These are phyloP conservation scores for Tragelaphus strepsiceros DNA, from an alignment of 2,113 vertebrate genomes.

Conservation along the genomic window DNA sequence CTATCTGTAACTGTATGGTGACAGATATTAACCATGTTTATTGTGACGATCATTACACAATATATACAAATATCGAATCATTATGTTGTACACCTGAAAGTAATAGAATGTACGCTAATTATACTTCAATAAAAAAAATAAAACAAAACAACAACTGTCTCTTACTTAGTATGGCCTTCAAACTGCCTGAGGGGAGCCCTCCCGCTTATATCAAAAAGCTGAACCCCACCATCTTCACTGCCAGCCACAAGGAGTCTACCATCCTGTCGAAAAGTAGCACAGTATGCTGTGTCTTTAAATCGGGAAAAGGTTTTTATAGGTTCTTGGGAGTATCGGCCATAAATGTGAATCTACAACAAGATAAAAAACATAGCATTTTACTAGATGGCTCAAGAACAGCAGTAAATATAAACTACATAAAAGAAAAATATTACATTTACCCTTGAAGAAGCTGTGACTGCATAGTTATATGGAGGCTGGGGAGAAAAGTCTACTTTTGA, in stretches of 20 bases:
- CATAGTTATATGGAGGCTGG: constrained; percentile 89
- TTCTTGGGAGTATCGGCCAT: constrained; percentile 92
- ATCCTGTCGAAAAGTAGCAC: constrained; percentile 91
- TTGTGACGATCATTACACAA: background rate
- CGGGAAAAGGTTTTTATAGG: constrained; percentile 92
- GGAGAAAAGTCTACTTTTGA: constrained; percentile 93
- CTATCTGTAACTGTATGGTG: background rate
- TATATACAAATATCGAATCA: background rate
- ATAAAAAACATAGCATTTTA: background rate
- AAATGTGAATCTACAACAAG: constrained; percentile 90
- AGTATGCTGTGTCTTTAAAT: constrained; percentile 92
- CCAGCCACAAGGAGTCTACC: constrained; percentile 92
- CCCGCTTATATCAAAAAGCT: constrained; percentile 90
- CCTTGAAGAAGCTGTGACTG: constrained; percentile 95
- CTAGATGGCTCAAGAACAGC: accelerated
- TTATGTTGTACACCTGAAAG: background rate
- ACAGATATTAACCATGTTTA: background rate
- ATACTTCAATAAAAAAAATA: background rate
- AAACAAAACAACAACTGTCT: background rate
- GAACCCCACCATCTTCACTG: constrained; percentile 89
- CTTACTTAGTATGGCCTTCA: constrained; percentile 93
- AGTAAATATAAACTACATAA: background rate
- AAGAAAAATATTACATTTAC: constrained; percentile 78
- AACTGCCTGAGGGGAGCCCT: constrained; percentile 90
- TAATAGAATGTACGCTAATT: background rate